Conservation (phyloP, 2,113 vertebrate genomes). For the Pyrgilauda ruficollis region DNA sequence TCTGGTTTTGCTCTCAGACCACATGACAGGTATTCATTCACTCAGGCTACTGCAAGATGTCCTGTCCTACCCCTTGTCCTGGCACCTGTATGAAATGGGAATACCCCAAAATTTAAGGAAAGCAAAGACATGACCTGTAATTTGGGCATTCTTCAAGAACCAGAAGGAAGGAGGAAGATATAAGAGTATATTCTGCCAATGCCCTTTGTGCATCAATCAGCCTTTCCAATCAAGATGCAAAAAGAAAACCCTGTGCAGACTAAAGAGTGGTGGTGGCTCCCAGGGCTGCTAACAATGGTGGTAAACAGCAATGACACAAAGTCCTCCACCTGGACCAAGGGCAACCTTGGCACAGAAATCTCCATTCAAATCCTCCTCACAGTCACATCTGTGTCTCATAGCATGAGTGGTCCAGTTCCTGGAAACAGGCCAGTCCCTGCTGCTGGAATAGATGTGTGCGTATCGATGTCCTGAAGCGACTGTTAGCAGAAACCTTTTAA, state of each 20-base stretch:
- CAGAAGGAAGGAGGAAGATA: background rate
- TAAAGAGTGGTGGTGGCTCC: background rate
- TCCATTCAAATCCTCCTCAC: background rate
- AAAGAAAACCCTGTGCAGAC: background rate
- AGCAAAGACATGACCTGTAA: background rate
- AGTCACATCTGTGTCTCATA: background rate
- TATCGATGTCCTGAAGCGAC: accelerated
- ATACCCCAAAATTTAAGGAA: background rate
- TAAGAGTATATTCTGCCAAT: background rate
- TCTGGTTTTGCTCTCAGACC: background rate
- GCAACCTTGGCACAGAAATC: background rate
- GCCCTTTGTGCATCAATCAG: background rate
- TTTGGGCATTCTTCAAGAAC: background rate
- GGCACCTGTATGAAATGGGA: background rate
- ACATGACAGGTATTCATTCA: background rate
- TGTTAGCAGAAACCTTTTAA: background rate
- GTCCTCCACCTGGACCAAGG: background rate
- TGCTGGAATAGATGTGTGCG: background rate
- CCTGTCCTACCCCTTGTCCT: background rate
- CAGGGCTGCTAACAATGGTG: background rate
- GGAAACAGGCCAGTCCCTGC: background rate
- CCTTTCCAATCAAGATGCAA: background rate
- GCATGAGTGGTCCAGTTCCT: background rate
- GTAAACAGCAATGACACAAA: background rate
- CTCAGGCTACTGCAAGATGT: too few relatives aligned